phyloP scores from a whole-genome alignment of 2,113 vertebrate species.

The Phrynosoma blainvillii region DNA sequence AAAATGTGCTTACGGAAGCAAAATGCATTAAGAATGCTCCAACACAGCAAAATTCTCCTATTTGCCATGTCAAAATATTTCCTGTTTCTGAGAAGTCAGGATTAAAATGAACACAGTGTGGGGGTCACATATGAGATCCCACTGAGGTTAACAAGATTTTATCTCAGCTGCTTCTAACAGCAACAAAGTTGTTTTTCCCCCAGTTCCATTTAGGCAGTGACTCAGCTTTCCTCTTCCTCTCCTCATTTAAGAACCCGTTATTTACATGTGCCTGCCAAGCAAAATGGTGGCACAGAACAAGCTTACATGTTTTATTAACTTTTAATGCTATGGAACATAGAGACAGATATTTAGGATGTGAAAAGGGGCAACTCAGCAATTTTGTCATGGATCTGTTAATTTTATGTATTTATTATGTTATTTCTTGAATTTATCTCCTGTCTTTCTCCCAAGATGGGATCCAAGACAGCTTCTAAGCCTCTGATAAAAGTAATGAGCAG shows the following conservation, averaged over 20 bases:
- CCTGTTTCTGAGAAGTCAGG: background rate
- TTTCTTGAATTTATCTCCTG: too few species aligned
- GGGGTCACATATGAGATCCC: background rate
- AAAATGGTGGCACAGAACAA: background rate
- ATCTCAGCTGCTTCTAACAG: background rate
- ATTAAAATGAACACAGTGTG: constrained; percentile 1
- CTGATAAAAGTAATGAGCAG: background rate
- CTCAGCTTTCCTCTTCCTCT: background rate
- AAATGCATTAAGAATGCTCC: background rate
- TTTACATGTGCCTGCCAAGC: background rate
- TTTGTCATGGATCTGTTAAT: too few species aligned
- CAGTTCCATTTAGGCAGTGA: background rate
- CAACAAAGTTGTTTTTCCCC: background rate
- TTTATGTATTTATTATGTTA: too few species aligned
- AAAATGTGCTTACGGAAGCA: background rate
- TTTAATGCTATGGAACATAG: background rate
- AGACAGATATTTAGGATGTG: background rate
- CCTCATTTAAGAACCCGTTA: background rate
- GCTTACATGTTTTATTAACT: background rate
- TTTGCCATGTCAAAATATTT: background rate
- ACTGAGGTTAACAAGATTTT: constrained; percentile 7
- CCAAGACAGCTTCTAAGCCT: too few species aligned
- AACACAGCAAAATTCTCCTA: background rate
- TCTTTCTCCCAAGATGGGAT: too few species aligned
- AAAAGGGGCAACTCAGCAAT: background rate